Evolutionary conservation across 2,113 vertebrate genomes (phyloP).

Genomic region (Cephalopholis sonnerati): DNA sequence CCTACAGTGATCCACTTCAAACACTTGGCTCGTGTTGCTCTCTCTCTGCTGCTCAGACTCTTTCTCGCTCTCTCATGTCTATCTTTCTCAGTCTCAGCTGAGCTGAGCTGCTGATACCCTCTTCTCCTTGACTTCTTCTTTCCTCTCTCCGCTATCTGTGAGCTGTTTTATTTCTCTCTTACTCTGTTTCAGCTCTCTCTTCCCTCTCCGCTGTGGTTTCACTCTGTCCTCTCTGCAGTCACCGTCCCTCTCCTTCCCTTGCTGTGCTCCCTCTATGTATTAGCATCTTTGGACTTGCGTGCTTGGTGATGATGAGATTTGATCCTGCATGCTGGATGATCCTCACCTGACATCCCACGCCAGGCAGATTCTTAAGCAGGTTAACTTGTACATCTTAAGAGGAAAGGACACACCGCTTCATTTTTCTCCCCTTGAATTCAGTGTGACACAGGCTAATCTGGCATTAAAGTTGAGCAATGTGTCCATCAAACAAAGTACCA

Average conservation of each 20-base stretch:
- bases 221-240: constrained; percentile 17
- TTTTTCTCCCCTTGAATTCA: constrained; percentile 51
- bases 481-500: constrained; percentile 50
- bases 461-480: constrained; percentile 64
- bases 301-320: constrained; percentile 75
- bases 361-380: constrained; percentile 75
- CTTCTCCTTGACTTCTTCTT: constrained; percentile 87
- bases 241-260: constrained; percentile 9
- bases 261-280: constrained; percentile 49
- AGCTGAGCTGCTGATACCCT: constrained; percentile 87
- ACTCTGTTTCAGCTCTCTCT: constrained; percentile 30
- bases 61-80: constrained; percentile 76
- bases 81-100: constrained; percentile 70
- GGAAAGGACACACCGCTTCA: constrained; percentile 66
- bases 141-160: constrained; percentile 51
- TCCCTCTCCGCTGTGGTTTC: constrained; percentile 9
- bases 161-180: constrained; percentile 41
- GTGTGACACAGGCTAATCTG: constrained; percentile 53
- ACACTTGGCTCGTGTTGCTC: constrained; percentile 86
- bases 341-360: constrained; percentile 75
- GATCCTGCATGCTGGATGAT: constrained; percentile 77
- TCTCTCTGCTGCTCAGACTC: constrained; percentile 56
- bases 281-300: constrained; percentile 60
- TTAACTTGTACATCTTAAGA: constrained; percentile 74
- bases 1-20: constrained; percentile 91